Conservation (phyloP, 2,888 invertebrate species). For the Andricus curvator region DNA sequence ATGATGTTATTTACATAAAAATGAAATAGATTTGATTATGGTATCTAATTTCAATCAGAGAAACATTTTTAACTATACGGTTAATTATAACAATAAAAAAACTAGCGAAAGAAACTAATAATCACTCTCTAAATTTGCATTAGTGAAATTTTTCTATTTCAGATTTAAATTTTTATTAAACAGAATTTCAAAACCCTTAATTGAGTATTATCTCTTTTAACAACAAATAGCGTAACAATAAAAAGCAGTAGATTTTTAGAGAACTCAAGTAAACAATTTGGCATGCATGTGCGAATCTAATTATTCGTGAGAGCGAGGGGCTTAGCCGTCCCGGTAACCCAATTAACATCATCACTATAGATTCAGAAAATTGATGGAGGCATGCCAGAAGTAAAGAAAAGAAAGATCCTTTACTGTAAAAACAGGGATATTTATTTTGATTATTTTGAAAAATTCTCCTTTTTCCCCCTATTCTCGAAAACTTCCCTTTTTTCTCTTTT, state of each 20-base stretch:
- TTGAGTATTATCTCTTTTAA: background rate
- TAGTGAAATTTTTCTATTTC: background rate
- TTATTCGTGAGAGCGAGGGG: background rate
- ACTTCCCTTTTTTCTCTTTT: too few relatives aligned
- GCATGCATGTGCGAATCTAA: background rate
- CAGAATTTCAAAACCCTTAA: background rate
- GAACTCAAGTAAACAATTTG: background rate
- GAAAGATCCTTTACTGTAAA: background rate
- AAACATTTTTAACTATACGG: background rate
- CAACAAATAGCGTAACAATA: too few relatives aligned
- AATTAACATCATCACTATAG: background rate
- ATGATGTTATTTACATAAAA: background rate
- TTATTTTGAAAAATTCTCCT: too few relatives aligned
- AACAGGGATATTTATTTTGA: too few relatives aligned
- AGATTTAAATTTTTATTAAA: background rate
- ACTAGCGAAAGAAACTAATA: background rate
- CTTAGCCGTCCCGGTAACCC: background rate
- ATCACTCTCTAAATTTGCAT: background rate
- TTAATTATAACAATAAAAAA: background rate
- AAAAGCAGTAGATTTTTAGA: too few relatives aligned
- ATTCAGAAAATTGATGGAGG: background rate
- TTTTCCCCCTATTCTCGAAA: too few relatives aligned
- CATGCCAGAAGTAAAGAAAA: background rate
- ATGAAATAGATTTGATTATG: background rate
- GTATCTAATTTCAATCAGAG: background rate